These are phyloP conservation scores for Caenorhabditis uteleia DNA, from an alignment of 2,888 invertebrate species.

Conservation along the genomic window DNA sequence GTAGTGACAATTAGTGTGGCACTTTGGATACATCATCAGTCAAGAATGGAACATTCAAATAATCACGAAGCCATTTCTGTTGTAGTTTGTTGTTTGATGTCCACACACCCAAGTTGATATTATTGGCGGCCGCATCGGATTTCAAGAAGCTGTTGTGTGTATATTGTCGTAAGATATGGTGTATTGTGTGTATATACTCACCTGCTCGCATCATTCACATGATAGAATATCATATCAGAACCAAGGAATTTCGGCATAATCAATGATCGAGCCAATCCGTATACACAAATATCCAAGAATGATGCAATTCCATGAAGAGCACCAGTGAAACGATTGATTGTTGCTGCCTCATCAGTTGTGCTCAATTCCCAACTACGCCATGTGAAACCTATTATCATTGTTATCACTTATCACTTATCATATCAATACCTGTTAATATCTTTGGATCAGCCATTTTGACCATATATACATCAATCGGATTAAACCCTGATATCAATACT, in stretches of 20 bases:
- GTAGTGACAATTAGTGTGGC: conserved; percentile 3
- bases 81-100: conserved; percentile 22
- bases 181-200: too few relatives aligned
- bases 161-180: too few relatives aligned
- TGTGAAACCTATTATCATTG: too few relatives aligned
- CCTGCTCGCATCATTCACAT: conserved; percentile 38
- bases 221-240: conserved; percentile 33
- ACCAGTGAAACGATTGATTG: conserved; percentile 12
- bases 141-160: too few relatives aligned
- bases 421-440: conserved; percentile 35
- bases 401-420: too few relatives aligned
- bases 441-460: conserved; percentile 31
- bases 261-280: conserved; percentile 15
- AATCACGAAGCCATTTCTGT: conserved; percentile 23
- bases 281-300: conserved; percentile 15
- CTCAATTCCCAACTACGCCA: conserved; percentile 35
- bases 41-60: conserved; percentile 29
- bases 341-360: conserved; percentile 27
- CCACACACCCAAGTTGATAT: conserved; percentile 35
- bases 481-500: conserved; percentile 30
- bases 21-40: conserved; percentile 27
- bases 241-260: conserved; percentile 33
- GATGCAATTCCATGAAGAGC: conserved; percentile 16
- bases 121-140: conserved; percentile 25
- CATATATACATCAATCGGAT: conserved; percentile 26